Conservation (phyloP, 2,113 vertebrate genomes). For the Taxidea taxus region DNA sequence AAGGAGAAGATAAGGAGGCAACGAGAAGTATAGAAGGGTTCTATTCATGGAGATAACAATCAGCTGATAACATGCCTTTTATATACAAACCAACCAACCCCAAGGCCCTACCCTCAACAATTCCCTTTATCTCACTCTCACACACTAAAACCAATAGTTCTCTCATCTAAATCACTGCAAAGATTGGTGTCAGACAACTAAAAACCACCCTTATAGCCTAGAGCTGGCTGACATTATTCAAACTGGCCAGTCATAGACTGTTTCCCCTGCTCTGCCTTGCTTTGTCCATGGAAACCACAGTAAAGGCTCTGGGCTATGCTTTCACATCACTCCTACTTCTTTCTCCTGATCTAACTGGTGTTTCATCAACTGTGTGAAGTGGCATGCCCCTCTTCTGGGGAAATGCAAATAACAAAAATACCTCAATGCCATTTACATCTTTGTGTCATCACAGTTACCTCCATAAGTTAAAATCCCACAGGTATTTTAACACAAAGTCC, state of each 20-base stretch:
- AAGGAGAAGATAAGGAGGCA: background rate
- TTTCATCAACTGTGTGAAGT: background rate
- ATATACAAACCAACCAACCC: background rate
- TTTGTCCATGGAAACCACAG: background rate
- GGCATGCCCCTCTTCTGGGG: background rate
- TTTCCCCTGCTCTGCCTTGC: background rate
- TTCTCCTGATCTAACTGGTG: background rate
- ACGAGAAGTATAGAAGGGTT: background rate
- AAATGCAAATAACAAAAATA: background rate
- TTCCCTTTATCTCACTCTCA: background rate
- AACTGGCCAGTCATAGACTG: background rate
- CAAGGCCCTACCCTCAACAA: background rate
- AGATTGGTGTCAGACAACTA: background rate
- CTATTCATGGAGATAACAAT: background rate
- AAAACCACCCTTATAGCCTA: background rate
- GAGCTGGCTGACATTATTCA: background rate
- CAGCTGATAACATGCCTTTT: background rate
- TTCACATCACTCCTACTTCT: background rate
- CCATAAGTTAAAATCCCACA: too few species aligned
- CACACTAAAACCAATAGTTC: background rate
- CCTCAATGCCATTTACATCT: background rate
- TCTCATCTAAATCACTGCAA: background rate
- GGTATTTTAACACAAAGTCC: too few species aligned
- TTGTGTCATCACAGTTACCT: too few species aligned
- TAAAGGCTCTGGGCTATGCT: background rate